A percentile compares a stretch with the other conserved stretches of the same genome.
Conservation (phyloP, 2,113 vertebrate genomes). For the Sinocyclocheilus grahami region DNA sequence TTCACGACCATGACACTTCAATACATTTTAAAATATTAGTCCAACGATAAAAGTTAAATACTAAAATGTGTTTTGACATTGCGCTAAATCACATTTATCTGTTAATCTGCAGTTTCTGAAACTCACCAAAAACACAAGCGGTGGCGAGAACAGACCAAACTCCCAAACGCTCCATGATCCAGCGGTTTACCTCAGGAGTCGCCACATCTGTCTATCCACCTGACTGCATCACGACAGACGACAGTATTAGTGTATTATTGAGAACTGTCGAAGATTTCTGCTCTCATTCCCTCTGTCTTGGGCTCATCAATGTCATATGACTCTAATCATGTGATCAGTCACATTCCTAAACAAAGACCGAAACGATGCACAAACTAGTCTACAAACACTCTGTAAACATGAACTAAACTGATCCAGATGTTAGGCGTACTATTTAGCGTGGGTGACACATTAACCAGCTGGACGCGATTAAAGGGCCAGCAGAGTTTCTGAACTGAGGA, state of each 20-base stretch:
- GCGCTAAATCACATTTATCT: neutral
- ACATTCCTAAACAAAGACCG: slow-evolving; percentile 11
- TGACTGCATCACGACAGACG: slow-evolving; percentile 49
- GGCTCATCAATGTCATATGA: slow-evolving; percentile 72
- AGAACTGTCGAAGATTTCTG: slow-evolving; percentile 48
- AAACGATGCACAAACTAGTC: neutral
- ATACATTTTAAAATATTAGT: neutral
- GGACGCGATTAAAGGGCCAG: neutral
- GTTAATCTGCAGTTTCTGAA: neutral
- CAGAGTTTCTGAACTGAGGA: neutral
- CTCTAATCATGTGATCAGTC: slow-evolving; percentile 75
- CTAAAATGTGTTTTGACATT: neutral
- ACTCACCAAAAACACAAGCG: slow-evolving; percentile 70
- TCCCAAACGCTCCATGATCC: slow-evolving; percentile 69
- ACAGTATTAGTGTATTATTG: neutral
- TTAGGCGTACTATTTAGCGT: neutral
- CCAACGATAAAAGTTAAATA: neutral
- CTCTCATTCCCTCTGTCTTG: slow-evolving; percentile 14
- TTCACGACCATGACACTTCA: neutral
- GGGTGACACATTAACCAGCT: neutral
- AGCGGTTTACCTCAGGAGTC: slow-evolving; percentile 47
- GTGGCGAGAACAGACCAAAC: slow-evolving; percentile 57
- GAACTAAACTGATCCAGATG: neutral
- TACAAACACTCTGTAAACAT: neutral
- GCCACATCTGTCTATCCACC: slow-evolving; percentile 58